Conservation (phyloP, 2,113 vertebrate species). For the Arothron firmamentum region DNA sequence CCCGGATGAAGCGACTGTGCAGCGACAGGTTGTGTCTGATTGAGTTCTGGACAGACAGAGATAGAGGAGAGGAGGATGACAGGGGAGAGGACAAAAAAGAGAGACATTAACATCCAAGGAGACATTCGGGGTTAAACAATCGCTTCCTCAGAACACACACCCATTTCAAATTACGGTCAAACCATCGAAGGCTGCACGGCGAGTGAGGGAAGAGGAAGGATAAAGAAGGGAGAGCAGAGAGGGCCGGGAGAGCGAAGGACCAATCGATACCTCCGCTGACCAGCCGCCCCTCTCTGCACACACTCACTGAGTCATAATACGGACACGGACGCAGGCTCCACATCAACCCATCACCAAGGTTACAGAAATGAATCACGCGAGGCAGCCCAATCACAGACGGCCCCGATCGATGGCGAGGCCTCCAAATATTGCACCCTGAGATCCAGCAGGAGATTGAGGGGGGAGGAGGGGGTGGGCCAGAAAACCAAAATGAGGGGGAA, state of each 20-base stretch:
- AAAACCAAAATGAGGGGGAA: conserved; percentile 56
- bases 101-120: conserved; percentile 35
- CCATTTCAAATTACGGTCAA: conserved; percentile 50
- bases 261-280: conserved; percentile 70
- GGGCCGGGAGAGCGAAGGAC: conserved; percentile 58
- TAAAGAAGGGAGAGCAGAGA: conserved; percentile 50
- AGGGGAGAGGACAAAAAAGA: conserved; percentile 23
- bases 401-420: conserved; percentile 68
- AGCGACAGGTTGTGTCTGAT: conserved; percentile 97
- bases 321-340: conserved; percentile 64
- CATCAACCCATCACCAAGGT: conserved; percentile 78
- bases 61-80: conserved; percentile 17
- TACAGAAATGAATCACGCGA: conserved; percentile 75
- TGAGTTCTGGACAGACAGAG: conserved; percentile 82
- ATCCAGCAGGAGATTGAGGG: conserved; percentile 51
- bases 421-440: conserved; percentile 61
- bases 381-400: conserved; percentile 74
- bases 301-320: conserved; percentile 71
- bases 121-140: conserved; percentile 57
- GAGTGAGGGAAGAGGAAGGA: conserved; percentile 43
- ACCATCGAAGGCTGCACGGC: conserved; percentile 40
- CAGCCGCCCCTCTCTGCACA: conserved; percentile 59
- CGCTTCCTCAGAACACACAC: conserved; percentile 56
- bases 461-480: conserved; percentile 35
- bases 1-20: conserved; percentile 95